Evolutionary conservation across 2,797 vertebrate species (phyloP).

Genomic region (Allenopithecus nigroviridis): DNA sequence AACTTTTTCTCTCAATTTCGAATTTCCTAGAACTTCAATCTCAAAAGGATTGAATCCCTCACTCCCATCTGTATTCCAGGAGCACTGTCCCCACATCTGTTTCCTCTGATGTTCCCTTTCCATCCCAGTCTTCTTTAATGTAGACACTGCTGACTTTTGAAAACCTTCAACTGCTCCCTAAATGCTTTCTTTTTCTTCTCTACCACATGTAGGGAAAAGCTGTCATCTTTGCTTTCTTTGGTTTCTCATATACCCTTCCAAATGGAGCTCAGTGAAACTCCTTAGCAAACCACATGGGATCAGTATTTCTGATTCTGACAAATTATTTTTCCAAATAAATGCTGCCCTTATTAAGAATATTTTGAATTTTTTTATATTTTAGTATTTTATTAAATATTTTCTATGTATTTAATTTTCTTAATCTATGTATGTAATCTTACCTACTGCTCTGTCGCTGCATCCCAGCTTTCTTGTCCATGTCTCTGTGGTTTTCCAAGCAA

Average conservation of each 20-base stretch:
- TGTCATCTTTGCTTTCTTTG: conserved; percentile 13
- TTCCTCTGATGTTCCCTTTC: neutral
- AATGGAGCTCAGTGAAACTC: neutral
- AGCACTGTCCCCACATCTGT: neutral
- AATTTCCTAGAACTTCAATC: neutral
- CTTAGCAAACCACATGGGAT: neutral
- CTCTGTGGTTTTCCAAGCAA: neutral
- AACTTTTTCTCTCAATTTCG: neutral
- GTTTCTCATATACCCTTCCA: neutral
- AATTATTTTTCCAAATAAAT: neutral
- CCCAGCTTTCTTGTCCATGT: neutral
- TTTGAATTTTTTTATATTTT: neutral
- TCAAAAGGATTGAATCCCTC: neutral
- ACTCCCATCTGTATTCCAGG: neutral
- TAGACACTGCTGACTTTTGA: neutral
- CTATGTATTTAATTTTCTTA: neutral
- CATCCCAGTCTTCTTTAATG: neutral
- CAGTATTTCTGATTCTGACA: neutral
- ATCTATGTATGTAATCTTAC: neutral
- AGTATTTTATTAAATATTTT: neutral
- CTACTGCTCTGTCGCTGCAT: neutral
- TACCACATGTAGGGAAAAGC: neutral
- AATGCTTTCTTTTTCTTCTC: neutral
- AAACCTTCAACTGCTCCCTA: conserved; percentile 25
- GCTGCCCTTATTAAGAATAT: neutral